Evolutionary conservation across 30 jellyfish, hydroid and myxozoan genomes (phyloP), one percentile per base, ranked within the genome.

Genomic region (Rhopilema esculentum): DNA sequence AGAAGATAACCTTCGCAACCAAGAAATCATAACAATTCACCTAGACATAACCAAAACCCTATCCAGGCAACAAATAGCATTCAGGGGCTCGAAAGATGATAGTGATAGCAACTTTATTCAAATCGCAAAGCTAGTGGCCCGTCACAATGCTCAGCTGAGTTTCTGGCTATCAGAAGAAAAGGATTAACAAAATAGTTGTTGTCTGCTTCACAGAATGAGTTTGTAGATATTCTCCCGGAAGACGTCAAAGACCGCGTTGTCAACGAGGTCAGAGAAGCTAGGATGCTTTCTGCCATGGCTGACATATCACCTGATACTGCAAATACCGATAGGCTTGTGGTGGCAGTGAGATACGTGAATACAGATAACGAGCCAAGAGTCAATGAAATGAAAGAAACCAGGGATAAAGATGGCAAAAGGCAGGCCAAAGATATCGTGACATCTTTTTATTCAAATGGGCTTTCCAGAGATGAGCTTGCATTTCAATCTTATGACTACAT

Each of bases 51-150:
- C 92, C 24, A 83, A 86, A 83, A 21, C 86, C 30, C 65, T 83
- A 40, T 70, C 92, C 27, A 66, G 92, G 66, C 92, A 83, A 83
- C 20, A 49, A 27, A 67, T 83, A 25, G 66, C 92, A 26, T 83
- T 83, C 69, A 83, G 86, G 52, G 86, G 86, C 64, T 18, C 92
- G 40, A 50, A 30, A 61, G 70, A 28, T 19, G 92, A 68, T 61
- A 21, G 49, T 19, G 52, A 83, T 23, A 86, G 92, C 77, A 83
- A 67, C 49, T 83, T 83, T 63, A 24, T 63, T 63, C 73, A 24
- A 63, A 63, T 63, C 27, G 30, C 73, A 63, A 63, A 63, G 73
- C 73, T 63, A 19, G 73, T 63, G 29, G 73, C 73, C 6, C 27
- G 73, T 1, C 73, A 63, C 30, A 63, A 63, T 63, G 30, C 73